Base-by-base conservation (phyloP, 2,888 invertebrate genomes). In the Trypoxylon attenuatum region DNA sequence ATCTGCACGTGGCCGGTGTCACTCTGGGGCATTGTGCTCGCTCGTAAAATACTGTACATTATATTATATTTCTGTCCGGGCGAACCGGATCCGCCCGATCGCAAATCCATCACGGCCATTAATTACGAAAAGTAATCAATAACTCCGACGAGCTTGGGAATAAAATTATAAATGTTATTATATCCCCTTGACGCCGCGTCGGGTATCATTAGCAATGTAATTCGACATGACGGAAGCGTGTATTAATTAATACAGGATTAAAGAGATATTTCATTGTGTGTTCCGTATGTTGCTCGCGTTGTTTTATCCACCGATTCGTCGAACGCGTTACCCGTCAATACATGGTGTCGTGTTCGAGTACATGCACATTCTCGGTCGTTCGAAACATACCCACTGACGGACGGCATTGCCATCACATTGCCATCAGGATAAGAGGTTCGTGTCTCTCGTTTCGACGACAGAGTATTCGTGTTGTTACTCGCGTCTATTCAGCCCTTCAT, bases 401-500 rank as follows among this genome's bases (percentile, higher is more conserved):
- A 27, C 33, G 16, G 5, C 10, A 39, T 43, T 6, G 15, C n/a
- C 19, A 10, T 39, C 33, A 29, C 47, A 50, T 46, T 25, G 19
- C 42, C 33, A 29, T 51, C 42, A 5, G 10, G 19, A 22, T 19
- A 23, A 15, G 22, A 22, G 22, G 27, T 27, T 18, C 45, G 33
- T 60, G 46, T 46, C 38, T 52, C 53, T 60, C 27, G 51, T 49
- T 41, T 39, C 22, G 56, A 46, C 47, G 52, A n/a, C n/a, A 59
- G 54, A 69, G 68, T 60, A 72, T 69, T 63, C 70, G 63, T 56
- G 42, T 38, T 22, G 16, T 21, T 27, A 46, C 50, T 49, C 6
- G 43, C 38, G 56, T 38, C 56, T 47, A 54, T 72, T 73, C 47
- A 51, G 2, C 25, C 49, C 50, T 47, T 23, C 39, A 38, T 23